Conservation (phyloP, 1,140 invertebrate species). For the Eumaeus atala region DNA sequence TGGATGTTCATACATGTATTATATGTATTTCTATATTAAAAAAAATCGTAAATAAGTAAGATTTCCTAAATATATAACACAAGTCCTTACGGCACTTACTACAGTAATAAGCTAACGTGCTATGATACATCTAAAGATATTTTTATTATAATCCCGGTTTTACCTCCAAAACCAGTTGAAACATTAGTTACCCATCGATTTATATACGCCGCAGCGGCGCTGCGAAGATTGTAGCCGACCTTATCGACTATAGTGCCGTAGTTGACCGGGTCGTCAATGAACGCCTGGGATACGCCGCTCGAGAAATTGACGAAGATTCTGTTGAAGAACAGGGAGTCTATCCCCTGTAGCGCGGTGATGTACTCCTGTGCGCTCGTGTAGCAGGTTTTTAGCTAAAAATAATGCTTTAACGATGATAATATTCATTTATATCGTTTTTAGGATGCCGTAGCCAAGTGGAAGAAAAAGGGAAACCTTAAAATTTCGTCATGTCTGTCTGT, state of each 20-base stretch:
- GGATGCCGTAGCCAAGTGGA: too few species aligned
- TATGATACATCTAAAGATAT: slow-evolving; percentile 12
- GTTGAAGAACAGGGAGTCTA: slow-evolving; percentile 31
- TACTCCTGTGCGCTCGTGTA: slow-evolving; percentile 16
- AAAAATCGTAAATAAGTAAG: too few species aligned
- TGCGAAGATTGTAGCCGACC: slow-evolving; percentile 29
- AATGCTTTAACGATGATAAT: not conserved
- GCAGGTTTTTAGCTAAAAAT: slow-evolving; percentile 28
- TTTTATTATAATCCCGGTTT: not conserved
- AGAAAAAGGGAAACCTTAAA: too few species aligned
- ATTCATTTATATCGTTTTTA: too few species aligned
- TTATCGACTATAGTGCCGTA: slow-evolving; percentile 33
- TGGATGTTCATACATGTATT: too few species aligned
- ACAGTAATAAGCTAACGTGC: too few species aligned
- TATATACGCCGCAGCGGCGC: too few species aligned
- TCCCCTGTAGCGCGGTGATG: slow-evolving; percentile 12
- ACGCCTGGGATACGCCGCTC: slow-evolving; percentile 23
- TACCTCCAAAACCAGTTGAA: too few species aligned
- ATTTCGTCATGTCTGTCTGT: too few species aligned
- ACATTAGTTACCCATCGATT: slow-evolving; percentile 33
- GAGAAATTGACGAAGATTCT: slow-evolving; percentile 41
- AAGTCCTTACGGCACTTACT: too few species aligned
- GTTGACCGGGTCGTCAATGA: slow-evolving; percentile 20
- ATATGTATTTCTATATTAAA: too few species aligned
- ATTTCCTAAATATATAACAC: too few species aligned